Evolutionary conservation across 2,113 vertebrate species (phyloP).

Genomic region (Rhizomys pruinosus): DNA sequence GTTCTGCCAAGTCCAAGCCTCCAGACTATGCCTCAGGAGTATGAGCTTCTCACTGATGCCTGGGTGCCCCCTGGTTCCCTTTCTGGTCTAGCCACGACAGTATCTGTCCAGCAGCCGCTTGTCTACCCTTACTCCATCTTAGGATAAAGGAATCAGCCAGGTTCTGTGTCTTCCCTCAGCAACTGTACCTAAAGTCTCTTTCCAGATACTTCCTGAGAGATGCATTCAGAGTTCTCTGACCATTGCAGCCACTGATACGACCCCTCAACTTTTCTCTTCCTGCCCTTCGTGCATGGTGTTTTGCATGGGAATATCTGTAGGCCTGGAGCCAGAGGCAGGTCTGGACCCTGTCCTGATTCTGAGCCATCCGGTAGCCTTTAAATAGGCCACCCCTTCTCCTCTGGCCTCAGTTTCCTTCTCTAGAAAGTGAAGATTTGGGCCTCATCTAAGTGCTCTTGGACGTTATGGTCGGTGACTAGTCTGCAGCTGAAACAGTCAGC

Average conservation of each 20-base stretch:
- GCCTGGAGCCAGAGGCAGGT: not conserved
- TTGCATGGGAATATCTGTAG: not conserved
- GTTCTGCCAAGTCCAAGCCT: not conserved
- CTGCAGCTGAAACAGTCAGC: not conserved
- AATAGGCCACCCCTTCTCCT: not conserved
- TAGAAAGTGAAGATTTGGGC: not conserved
- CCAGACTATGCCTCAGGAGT: not conserved
- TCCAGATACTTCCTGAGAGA: not conserved
- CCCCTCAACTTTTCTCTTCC: not conserved
- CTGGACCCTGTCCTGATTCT: not conserved
- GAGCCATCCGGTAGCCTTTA: not conserved
- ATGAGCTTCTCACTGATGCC: not conserved
- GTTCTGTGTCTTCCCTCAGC: accelerated
- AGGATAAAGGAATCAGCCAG: not conserved
- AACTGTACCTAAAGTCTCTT: not conserved
- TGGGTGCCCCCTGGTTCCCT: not conserved
- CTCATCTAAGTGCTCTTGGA: not conserved
- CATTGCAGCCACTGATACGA: not conserved
- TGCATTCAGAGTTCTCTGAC: not conserved
- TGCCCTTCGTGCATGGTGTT: not conserved
- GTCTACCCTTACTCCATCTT: not conserved
- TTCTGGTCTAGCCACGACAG: not conserved
- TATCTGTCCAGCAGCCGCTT: not conserved
- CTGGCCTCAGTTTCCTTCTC: not conserved
- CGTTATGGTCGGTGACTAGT: not conserved